Percentiles rank a stretch among this genome's conserved stretches.
Evolutionary conservation across 2,888 invertebrate genomes (phyloP).

Genomic region (Dasypogon diadema): DNA sequence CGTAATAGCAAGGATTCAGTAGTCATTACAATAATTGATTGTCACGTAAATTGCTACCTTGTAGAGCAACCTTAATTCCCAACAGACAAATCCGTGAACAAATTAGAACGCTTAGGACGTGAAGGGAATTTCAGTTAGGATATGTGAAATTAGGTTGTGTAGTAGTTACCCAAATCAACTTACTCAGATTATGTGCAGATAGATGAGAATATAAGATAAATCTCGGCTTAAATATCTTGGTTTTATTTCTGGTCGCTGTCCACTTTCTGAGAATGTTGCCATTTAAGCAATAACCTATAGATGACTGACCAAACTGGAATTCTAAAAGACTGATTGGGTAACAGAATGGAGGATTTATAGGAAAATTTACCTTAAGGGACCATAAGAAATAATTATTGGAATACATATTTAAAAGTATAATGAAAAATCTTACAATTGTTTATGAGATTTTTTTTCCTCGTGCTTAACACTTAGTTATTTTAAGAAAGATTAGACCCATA

Average conservation of each 20-base stretch:
- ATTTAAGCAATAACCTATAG: no score
- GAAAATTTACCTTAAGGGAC: no score
- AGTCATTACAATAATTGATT: conserved; percentile 49
- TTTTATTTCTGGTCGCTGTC: background rate
- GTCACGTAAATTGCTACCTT: conserved; percentile 49
- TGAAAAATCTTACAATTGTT: no score
- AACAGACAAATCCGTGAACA: conserved; percentile 48
- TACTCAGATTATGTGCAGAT: conserved; percentile 38
- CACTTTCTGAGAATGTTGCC: no score
- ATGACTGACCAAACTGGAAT: no score
- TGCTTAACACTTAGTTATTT: no score
- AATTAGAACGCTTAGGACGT: conserved; percentile 49
- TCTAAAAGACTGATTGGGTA: no score
- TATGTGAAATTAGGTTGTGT: conserved; percentile 43
- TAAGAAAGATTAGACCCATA: no score
- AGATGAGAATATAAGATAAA: conserved; percentile 22
- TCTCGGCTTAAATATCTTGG: conserved; percentile 14
- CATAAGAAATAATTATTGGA: no score
- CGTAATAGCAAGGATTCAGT: conserved; percentile 32
- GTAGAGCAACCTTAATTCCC: conserved; percentile 44
- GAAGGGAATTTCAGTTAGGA: conserved; percentile 35
- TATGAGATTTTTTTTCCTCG: no score
- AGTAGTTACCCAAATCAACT: conserved; percentile 39
- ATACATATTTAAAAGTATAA: no score
- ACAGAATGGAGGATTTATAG: no score